A percentile compares a stretch with the other conserved stretches of the same genome.
These are phyloP conservation scores for Ceriagrion tenellum DNA, from an alignment of 2,888 invertebrate genomes.

Conservation along the genomic window DNA sequence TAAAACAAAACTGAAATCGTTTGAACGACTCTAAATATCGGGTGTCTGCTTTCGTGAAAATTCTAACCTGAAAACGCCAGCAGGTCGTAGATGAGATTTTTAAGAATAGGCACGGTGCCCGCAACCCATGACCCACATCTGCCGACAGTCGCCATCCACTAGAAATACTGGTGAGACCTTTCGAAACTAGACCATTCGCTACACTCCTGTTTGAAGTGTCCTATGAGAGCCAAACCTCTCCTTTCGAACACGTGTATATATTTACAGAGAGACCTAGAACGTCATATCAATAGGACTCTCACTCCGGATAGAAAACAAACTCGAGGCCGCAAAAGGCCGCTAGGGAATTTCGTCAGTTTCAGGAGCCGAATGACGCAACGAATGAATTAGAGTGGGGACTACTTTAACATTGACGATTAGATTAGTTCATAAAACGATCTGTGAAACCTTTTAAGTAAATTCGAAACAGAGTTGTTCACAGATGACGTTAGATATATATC, in stretches of 20 bases:
- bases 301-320: neutral
- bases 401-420: no score
- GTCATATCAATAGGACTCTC: neutral
- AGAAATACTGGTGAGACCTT: neutral
- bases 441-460: no score
- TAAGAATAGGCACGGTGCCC: neutral
- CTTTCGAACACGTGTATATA: neutral
- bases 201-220: neutral
- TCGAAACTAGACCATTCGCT: slow-evolving; percentile 1
- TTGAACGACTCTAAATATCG: neutral
- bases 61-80: no score
- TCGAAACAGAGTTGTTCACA: no score
- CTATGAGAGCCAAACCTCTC: neutral
- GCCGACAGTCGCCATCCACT: neutral
- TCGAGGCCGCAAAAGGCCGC: neutral
- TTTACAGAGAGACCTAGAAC: neutral
- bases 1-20: no score
- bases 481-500: no score
- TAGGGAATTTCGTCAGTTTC: neutral
- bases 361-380: neutral
- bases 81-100: neutral
- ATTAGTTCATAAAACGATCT: no score
- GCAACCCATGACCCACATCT: neutral
- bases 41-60: no score
- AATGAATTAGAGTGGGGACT: no score